A percentile compares a stretch with the other conserved stretches of the same genome.
These are phyloP conservation scores for Thalassophryne amazonica DNA, from an alignment of 2,797 vertebrate species.

Conservation along the genomic window DNA sequence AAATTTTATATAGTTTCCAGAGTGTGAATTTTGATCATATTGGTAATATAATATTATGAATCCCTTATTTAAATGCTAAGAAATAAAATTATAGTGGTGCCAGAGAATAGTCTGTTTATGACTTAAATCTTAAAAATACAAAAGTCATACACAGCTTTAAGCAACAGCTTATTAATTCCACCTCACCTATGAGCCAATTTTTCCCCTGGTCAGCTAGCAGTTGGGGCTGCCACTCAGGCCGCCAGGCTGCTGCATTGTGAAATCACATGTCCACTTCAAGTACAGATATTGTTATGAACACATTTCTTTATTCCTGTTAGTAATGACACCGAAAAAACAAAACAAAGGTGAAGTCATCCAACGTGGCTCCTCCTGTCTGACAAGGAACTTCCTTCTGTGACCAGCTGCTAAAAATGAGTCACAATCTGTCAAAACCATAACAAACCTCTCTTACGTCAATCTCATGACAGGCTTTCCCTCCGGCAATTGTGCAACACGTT, in stretches of 20 bases:
- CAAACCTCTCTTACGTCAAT: constrained; percentile 59
- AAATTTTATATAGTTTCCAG: too few species aligned
- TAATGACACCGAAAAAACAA: constrained; percentile 8
- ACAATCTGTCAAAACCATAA: constrained; percentile 65
- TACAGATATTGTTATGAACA: constrained; percentile 1
- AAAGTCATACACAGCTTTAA: too few species aligned
- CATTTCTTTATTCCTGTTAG: not conserved
- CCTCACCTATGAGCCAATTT: too few species aligned
- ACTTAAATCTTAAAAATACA: too few species aligned
- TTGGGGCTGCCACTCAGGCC: too few species aligned
- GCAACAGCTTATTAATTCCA: too few species aligned
- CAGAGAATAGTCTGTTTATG: too few species aligned
- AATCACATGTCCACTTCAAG: not conserved
- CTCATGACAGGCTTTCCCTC: constrained; percentile 51
- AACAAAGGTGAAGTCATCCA: constrained; percentile 18
- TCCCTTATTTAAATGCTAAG: too few species aligned
- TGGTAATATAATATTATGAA: too few species aligned
- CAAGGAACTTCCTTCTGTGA: constrained; percentile 17
- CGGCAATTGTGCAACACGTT: constrained; percentile 59
- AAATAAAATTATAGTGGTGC: too few species aligned
- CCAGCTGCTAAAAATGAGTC: constrained; percentile 66
- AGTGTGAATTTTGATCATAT: too few species aligned
- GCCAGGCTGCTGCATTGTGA: not conserved
- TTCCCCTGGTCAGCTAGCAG: too few species aligned
- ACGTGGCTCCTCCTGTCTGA: constrained; percentile 22